Percentiles rank a stretch among this genome's conserved stretches.
phyloP scores from a whole-genome alignment of 2,113 vertebrate species.

The Muscicapa adusta region DNA sequence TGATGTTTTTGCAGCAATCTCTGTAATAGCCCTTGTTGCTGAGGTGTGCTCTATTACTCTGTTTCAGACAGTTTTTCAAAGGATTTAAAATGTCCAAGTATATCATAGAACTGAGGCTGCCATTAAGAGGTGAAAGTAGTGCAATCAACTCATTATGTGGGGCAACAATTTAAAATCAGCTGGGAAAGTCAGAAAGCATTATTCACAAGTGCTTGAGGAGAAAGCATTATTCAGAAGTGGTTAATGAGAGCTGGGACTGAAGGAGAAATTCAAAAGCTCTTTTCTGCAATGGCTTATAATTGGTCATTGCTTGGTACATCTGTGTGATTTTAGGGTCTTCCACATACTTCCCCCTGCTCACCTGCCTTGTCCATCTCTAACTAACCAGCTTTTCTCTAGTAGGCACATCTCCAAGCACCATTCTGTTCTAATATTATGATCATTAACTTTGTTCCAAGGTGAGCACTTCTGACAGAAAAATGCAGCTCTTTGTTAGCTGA shows the following conservation, averaged over 20 bases:
- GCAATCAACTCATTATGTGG: background rate
- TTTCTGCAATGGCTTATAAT: background rate
- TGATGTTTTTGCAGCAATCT: background rate
- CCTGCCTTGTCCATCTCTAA: background rate
- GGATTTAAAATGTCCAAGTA: background rate
- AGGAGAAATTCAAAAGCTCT: background rate
- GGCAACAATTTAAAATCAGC: background rate
- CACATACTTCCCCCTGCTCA: background rate
- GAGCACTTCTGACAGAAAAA: background rate
- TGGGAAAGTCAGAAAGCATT: background rate
- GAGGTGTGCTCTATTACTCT: background rate
- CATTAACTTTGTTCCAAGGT: background rate
- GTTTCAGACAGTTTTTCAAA: background rate
- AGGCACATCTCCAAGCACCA: background rate
- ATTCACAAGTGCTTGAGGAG: background rate
- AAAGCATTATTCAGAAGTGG: background rate
- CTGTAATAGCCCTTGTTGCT: background rate
- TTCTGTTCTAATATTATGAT: background rate
- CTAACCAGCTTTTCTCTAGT: background rate
- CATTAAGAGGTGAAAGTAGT: background rate
- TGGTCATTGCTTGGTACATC: background rate
- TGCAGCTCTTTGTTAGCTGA: background rate
- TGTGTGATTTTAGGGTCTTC: background rate
- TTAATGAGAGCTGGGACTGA: background rate
- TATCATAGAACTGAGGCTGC: background rate